Evolutionary conservation across 2,113 vertebrate genomes (phyloP).

Genomic region (Abramis brama): DNA sequence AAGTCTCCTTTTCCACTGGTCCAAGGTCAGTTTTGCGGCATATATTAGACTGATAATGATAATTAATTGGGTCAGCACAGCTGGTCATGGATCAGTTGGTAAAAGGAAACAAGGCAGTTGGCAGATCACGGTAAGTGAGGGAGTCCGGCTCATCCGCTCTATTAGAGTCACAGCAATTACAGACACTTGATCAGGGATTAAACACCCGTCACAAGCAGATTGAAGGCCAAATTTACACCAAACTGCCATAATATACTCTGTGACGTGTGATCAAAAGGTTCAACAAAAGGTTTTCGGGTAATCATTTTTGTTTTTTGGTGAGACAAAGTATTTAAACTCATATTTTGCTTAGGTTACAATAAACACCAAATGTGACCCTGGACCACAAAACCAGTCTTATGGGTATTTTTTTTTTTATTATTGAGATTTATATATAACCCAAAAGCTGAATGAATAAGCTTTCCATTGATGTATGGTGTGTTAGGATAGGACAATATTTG

Average conservation of each 20-base stretch:
- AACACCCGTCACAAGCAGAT: slow-evolving; percentile 26
- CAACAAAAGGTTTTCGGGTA: too few species aligned
- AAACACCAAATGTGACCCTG: background rate
- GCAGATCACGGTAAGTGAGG: background rate
- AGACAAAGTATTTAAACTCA: background rate
- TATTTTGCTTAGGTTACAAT: background rate
- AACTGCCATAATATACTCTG: background rate
- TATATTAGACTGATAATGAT: background rate
- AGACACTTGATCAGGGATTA: slow-evolving; percentile 52
- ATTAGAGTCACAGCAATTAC: background rate
- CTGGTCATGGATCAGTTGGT: slow-evolving; percentile 20
- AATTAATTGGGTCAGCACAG: background rate
- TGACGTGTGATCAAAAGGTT: too few species aligned
- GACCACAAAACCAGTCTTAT: too few species aligned
- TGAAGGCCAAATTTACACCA: slow-evolving; percentile 37
- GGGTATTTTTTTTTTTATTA: too few species aligned
- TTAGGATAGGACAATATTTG: too few species aligned
- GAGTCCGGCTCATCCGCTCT: slow-evolving; percentile 27
- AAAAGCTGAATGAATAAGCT: too few species aligned
- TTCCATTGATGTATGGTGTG: too few species aligned
- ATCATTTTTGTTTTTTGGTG: too few species aligned
- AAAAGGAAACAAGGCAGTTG: slow-evolving; percentile 15
- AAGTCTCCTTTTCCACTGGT: slow-evolving; percentile 15
- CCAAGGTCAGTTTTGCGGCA: slow-evolving; percentile 8
- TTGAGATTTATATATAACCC: too few species aligned